Conservation (phyloP, 2,888 invertebrate species). For the Ophraella communa region DNA sequence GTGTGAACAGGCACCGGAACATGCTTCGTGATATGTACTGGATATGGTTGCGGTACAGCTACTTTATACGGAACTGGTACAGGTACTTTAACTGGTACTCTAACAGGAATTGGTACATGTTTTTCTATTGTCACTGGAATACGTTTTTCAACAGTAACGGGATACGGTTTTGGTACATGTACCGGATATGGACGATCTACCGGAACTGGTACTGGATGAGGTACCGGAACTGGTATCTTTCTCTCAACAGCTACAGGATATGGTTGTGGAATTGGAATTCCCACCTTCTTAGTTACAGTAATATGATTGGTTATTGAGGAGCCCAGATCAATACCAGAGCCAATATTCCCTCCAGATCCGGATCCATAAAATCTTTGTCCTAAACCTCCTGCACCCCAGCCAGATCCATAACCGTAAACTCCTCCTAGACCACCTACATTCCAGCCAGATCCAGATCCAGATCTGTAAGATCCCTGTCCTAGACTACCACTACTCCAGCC, state of each 20-base stretch:
- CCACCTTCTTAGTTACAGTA: slow-evolving; percentile 60
- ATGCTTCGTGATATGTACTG: slow-evolving; percentile 61
- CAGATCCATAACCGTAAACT: not conserved
- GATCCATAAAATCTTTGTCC: too few species aligned
- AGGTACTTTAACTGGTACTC: slow-evolving; percentile 58
- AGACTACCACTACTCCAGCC: slow-evolving; percentile 49
- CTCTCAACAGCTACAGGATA: slow-evolving; percentile 63
- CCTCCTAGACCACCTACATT: slow-evolving; percentile 11
- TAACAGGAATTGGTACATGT: slow-evolving; percentile 60
- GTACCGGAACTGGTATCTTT: slow-evolving; percentile 61
- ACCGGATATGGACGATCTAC: slow-evolving; percentile 62
- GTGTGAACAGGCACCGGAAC: slow-evolving; percentile 63
- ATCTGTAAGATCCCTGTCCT: slow-evolving; percentile 40
- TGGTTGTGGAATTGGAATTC: slow-evolving; percentile 60
- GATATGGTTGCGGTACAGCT: slow-evolving; percentile 54
- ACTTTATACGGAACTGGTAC: slow-evolving; percentile 54
- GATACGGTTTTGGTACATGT: slow-evolving; percentile 61
- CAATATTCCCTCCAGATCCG: not conserved
- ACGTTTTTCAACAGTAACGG: slow-evolving; percentile 63
- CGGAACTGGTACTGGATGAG: slow-evolving; percentile 58
- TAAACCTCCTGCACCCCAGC: slow-evolving; percentile 9
- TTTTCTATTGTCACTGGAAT: slow-evolving; percentile 65
- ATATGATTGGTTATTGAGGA: slow-evolving; percentile 52
- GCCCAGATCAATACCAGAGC: slow-evolving; percentile 41
- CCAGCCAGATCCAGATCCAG: slow-evolving; percentile 16